Evolutionary conservation across 2,113 vertebrate species (phyloP), one percentile per base, ranked within the genome.

Genomic region (Hylia prasina): DNA sequence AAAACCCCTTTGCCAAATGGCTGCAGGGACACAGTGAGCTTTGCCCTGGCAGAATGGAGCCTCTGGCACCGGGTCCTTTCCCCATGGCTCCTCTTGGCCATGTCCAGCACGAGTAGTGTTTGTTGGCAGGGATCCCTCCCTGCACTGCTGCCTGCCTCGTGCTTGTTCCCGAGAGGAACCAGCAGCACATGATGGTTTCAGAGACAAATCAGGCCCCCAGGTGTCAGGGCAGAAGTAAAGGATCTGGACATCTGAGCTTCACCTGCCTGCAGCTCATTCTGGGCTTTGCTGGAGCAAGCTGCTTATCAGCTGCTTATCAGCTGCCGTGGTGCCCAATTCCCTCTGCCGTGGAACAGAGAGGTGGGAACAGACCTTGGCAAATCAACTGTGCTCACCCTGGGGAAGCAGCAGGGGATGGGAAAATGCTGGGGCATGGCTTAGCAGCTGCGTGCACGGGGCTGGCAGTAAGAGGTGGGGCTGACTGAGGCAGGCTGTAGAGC

Each of bases 361-460:
- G 10, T 68, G 60, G 60, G 61, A 69, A 33, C 15, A 66, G 35
- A 21, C 42, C 45, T 18, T 27, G 57, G 81, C 89, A 71, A 33
- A 63, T 47, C 13, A 16, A 1, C 69, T 2, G 0, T 15, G 40
- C 65, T 30, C 13, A 30, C 35, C 81, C 42, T 15, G 31, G 64
- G 84, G 31, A 70, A 56, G 30, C 3, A 50, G 56, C 3, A 1
- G 0, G 0, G 42, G 45, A 8, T 64, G 73, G 45, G 39, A 39
- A 31, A 50, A 10, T 0, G 0, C 51, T 53, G 75, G 37, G 8
- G 4, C 1, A 0, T 0, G 17, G 40, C 24, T 81, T 22, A 48
- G 4, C 57, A 61, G 45, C 57, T 51, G 47, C 51, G 30, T 31
- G 63, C 9, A 0, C 5, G 1, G 76, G 71, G 35, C 70, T 89